Evolutionary conservation across 2,113 vertebrate species (phyloP).

Genomic region (Sphaerodactylus townsendi): DNA sequence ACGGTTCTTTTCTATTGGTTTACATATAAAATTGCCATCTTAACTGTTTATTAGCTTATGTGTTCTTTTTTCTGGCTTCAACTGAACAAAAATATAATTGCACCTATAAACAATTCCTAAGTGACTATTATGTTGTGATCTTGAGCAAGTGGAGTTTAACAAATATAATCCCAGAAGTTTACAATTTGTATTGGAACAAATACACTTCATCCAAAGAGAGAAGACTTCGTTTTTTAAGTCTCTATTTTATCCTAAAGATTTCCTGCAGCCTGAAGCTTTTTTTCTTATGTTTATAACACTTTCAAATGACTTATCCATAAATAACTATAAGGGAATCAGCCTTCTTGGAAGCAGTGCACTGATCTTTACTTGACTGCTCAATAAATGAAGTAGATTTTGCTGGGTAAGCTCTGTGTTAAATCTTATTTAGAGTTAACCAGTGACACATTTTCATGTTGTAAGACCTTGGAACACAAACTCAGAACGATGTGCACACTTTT

Average conservation of each 20-base stretch:
- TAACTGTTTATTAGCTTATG: slow-evolving; percentile 13
- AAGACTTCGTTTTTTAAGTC: neutral
- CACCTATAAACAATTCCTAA: slow-evolving; percentile 29
- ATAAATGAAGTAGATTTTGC: slow-evolving; percentile 11
- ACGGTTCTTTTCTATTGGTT: slow-evolving; percentile 11
- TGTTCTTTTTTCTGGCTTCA: neutral
- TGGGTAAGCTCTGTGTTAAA: slow-evolving; percentile 11
- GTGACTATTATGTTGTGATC: slow-evolving; percentile 17
- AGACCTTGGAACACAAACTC: slow-evolving; percentile 39
- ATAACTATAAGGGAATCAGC: slow-evolving; percentile 7
- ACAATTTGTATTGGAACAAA: neutral
- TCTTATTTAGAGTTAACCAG: neutral
- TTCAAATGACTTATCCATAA: slow-evolving; percentile 22
- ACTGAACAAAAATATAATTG: slow-evolving; percentile 12
- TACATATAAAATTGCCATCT: neutral
- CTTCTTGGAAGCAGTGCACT: slow-evolving; percentile 1
- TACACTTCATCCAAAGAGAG: neutral
- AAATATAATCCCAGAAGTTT: neutral
- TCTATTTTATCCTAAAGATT: slow-evolving; percentile 11
- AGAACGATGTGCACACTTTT: neutral
- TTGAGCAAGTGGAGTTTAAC: slow-evolving; percentile 17
- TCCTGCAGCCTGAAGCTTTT: neutral
- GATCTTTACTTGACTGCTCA: slow-evolving; percentile 11
- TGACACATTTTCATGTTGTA: neutral
- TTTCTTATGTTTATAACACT: neutral